A percentile compares a stretch with the other conserved stretches of the same genome.
phyloP scores from a whole-genome alignment of 2,797 vertebrate genomes.

The Gephyroberyx darwinii region DNA sequence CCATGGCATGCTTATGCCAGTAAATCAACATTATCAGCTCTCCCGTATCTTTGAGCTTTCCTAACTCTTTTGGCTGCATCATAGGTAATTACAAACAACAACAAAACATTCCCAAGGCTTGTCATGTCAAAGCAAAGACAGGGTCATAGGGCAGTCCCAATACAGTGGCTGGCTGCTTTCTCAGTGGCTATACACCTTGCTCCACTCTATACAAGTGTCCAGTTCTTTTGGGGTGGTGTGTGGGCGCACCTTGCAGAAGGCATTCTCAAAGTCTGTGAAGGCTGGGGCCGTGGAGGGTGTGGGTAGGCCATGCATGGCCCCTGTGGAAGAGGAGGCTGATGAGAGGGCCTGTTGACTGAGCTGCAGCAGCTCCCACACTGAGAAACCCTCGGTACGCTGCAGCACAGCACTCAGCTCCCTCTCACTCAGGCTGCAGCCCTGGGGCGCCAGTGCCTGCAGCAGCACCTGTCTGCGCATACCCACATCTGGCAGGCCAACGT shows the following conservation, averaged over 20 bases:
- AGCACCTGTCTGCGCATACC: conserved; percentile 88
- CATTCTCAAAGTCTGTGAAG: conserved; percentile 94
- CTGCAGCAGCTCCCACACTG: conserved; percentile 88
- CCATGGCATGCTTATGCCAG: conserved; percentile 77
- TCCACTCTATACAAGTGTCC: conserved; percentile 94
- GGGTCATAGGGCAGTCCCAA: conserved; percentile 68
- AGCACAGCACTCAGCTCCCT: conserved; percentile 89
- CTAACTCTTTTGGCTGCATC: conserved; percentile 81
- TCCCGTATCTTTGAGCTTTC: conserved; percentile 60
- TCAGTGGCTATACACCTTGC: conserved; percentile 95
- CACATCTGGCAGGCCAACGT: conserved; percentile 87
- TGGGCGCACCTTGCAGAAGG: conserved; percentile 91
- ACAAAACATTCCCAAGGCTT: conserved; percentile 69
- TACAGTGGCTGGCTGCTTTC: conserved; percentile 70
- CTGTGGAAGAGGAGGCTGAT: conserved; percentile 76
- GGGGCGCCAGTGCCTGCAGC: conserved; percentile 87
- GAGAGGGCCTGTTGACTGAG: conserved; percentile 91
- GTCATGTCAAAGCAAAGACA: conserved; percentile 63
- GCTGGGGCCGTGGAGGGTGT: conserved; percentile 81
- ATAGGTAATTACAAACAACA: conserved; percentile 75
- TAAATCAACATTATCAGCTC: conserved; percentile 68
- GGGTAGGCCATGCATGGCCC: conserved; percentile 77
- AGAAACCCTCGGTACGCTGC: conserved; percentile 92
- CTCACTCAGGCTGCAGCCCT: conserved; percentile 89
- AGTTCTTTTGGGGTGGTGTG: conserved; percentile 90